phyloP scores from a whole-genome alignment of 2,888 invertebrate genomes.

The Thymelicus sylvestris region DNA sequence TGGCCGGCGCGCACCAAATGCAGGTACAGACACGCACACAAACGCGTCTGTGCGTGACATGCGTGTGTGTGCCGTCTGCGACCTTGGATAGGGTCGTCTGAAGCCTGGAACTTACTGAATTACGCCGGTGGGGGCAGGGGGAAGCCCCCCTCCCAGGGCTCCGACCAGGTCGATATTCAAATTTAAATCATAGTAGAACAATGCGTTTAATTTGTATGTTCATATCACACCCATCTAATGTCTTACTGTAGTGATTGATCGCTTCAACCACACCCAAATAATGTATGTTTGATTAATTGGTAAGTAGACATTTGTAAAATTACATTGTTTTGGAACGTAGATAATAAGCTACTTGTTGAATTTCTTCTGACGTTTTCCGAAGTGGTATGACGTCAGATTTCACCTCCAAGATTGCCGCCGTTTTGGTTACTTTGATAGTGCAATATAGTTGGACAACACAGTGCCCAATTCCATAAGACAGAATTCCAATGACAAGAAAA shows the following conservation, averaged over 20 bases:
- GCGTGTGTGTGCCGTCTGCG: constrained; percentile 70
- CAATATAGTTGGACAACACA: too few relatives aligned
- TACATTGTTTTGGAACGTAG: background rate
- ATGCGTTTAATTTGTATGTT: constrained; percentile 27
- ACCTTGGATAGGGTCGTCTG: constrained; percentile 80
- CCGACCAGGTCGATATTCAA: constrained; percentile 33
- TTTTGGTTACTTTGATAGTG: too few relatives aligned
- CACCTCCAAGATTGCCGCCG: too few relatives aligned
- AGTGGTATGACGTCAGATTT: too few relatives aligned
- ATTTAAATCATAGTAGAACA: constrained; percentile 32
- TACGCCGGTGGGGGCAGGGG: constrained; percentile 49
- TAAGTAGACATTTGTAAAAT: background rate
- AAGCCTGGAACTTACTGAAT: constrained; percentile 65
- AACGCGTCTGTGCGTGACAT: constrained; percentile 55
- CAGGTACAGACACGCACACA: constrained; percentile 1
- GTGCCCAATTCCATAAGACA: too few relatives aligned
- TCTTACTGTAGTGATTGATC: background rate
- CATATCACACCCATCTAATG: constrained; percentile 12
- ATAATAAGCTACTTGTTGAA: background rate
- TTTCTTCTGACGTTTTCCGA: background rate
- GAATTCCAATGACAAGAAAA: too few relatives aligned
- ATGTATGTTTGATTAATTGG: background rate
- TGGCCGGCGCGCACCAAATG: constrained; percentile 16
- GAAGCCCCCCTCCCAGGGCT: constrained; percentile 6
- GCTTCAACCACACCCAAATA: background rate